phyloP scores from a whole-genome alignment of 2,888 invertebrate genomes.

The Drosophila borealis region DNA sequence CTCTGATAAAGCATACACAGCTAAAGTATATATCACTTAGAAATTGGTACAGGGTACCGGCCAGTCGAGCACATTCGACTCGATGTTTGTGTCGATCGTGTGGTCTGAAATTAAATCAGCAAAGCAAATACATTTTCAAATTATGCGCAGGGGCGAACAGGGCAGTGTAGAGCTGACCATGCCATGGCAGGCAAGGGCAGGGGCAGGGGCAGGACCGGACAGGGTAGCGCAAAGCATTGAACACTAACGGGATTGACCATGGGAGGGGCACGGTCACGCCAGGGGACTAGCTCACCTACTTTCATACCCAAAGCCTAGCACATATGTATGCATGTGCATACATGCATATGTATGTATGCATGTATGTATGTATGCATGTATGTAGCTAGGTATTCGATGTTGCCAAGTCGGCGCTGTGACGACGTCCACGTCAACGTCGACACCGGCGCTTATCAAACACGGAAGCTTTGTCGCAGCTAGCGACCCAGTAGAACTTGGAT shows the following conservation, averaged over 20 bases:
- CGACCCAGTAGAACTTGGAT: conserved; percentile 1
- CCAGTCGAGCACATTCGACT: not conserved
- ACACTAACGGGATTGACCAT: not conserved
- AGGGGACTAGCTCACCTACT: conserved; percentile 20
- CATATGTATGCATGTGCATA: not conserved
- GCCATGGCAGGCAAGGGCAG: not conserved
- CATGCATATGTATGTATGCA: not conserved
- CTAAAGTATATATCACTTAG: too few relatives aligned
- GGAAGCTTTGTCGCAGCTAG: conserved; percentile 66
- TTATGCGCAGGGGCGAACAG: conserved; percentile 32
- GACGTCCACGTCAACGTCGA: conserved; percentile 26
- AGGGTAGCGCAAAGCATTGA: not conserved
- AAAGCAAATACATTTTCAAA: conserved; percentile 71
- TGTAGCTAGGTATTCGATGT: conserved; percentile 39
- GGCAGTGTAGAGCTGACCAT: not conserved
- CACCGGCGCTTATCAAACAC: conserved; percentile 71
- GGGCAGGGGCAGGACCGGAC: not conserved
- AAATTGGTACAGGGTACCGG: not conserved
- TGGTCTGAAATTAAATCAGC: conserved; percentile 65
- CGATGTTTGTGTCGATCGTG: conserved; percentile 2
- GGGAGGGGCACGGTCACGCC: conserved; percentile 7
- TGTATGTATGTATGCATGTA: not conserved
- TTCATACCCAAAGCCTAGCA: conserved; percentile 5
- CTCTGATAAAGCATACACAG: too few relatives aligned
- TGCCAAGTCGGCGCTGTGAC: conserved; percentile 47